Percentiles rank a stretch among this genome's conserved stretches.
Conservation (phyloP, 1,140 invertebrate species). For the Dolichoris vasculosae region DNA sequence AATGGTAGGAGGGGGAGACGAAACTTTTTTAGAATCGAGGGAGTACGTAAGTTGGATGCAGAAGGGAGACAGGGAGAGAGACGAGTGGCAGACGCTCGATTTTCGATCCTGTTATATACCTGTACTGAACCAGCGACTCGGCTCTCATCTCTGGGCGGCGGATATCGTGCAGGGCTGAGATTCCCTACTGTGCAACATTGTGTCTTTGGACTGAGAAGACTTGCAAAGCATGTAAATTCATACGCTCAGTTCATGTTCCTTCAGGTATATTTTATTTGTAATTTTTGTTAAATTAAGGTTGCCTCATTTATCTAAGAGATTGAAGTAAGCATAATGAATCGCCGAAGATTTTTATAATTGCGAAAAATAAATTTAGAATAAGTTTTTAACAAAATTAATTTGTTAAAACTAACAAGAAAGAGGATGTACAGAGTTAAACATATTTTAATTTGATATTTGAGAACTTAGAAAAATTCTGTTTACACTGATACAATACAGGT, state of each 20-base stretch:
- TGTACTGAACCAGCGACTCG: background rate
- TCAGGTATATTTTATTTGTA: background rate
- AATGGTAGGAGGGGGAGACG: too few species aligned
- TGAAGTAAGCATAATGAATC: background rate
- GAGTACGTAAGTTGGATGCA: slow-evolving; percentile 26
- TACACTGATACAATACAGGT: too few species aligned
- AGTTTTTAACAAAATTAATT: background rate
- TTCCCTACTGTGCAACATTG: slow-evolving; percentile 44
- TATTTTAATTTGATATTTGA: background rate
- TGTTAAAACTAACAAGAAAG: background rate
- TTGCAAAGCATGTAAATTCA: slow-evolving; percentile 34
- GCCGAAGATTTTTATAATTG: background rate
- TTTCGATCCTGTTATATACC: slow-evolving; percentile 48
- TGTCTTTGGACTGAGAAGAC: background rate
- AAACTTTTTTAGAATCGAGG: slow-evolving; percentile 10
- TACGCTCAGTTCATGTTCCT: background rate
- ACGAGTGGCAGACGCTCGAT: slow-evolving; percentile 39
- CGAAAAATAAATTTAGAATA: background rate
- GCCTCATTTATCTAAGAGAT: background rate
- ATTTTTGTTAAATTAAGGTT: slow-evolving; percentile 14
- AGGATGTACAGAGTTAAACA: too few species aligned
- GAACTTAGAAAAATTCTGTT: too few species aligned
- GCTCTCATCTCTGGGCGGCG: slow-evolving; percentile 22
- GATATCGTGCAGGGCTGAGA: slow-evolving; percentile 37
- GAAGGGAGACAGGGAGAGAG: slow-evolving; percentile 5